Evolutionary conservation across 2,113 vertebrate genomes (phyloP), one percentile per base, ranked within the genome.

Genomic region (Microcebus murinus): DNA sequence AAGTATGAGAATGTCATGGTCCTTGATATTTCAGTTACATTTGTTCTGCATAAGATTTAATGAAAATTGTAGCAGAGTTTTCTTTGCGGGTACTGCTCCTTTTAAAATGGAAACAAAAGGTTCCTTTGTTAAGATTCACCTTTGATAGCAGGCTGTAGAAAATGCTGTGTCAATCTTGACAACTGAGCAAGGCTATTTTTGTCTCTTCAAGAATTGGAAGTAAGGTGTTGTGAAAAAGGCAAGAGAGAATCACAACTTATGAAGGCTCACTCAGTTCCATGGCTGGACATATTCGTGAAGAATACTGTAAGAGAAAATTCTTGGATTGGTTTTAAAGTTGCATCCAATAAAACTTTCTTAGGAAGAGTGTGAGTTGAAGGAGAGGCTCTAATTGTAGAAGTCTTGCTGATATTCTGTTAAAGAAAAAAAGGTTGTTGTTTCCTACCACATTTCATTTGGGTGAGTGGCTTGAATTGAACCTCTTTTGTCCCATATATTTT

Each of bases 361-460:
- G 76, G 85, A 68, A 39, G 18, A 74, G 20, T 61, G 42, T 59
- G 74, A 18, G 65, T n/a, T 80, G 77, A 94, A 87, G 59, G 61
- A 39, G 34, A 91, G 20, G 36, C 79, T 94, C 15, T 65, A 45
- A 86, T 83, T 92, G 95, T 88, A 89, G 55, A 96, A 61, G 42
- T 87, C 15, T 31, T 76, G 0, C 1, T 13, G 1, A 8, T 17
- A 70, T 87, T 52, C 59, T 79, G 39, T 39, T 55, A 9, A 36
- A 74, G 92, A 63, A 61, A 61, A 61, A 61, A 55, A 3, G 52
- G 45, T 3, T 34, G 45, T 3, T 34, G 4, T 91, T 96, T 81
- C 68, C 42, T 39, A 76, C 34, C 29, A 17, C 23, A 57, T 57
- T 57, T 57, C 20, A 1, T 79, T 55, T 2, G 6, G 42, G 55